Conservation (phyloP, 2,888 invertebrate genomes). For the Brachypterus glaber region DNA sequence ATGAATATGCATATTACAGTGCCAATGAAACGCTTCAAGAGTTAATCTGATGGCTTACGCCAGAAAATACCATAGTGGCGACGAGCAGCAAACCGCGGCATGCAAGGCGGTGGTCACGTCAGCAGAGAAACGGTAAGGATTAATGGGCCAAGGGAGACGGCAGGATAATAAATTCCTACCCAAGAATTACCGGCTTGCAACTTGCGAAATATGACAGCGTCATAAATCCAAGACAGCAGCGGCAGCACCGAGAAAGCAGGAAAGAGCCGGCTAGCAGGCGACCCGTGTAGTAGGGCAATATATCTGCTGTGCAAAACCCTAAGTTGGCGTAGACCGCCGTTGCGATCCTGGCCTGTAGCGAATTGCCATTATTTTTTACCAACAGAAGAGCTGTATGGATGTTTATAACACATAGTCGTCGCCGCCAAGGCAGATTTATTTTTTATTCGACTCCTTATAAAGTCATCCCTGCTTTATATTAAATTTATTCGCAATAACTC, state of each 20-base stretch:
- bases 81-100: constrained; percentile 12
- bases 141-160: constrained; percentile 45
- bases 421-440: too few relatives aligned
- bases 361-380: constrained; percentile 34
- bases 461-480: too few relatives aligned
- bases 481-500: too few relatives aligned
- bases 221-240: constrained; percentile 44
- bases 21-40: too few relatives aligned
- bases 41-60: too few relatives aligned
- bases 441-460: too few relatives aligned
- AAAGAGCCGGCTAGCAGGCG: constrained; percentile 36
- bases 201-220: constrained; percentile 51
- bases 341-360: constrained; percentile 28
- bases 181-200: constrained; percentile 51
- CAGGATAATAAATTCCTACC: constrained; percentile 48
- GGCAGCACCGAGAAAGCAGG: constrained; percentile 33
- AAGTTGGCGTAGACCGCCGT: constrained; percentile 27
- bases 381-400: too few relatives aligned
- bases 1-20: too few relatives aligned
- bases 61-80: constrained; percentile 3
- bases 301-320: constrained; percentile 28
- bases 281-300: constrained; percentile 33
- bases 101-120: constrained; percentile 31
- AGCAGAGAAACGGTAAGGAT: constrained; percentile 30
- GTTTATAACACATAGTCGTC: too few relatives aligned